Conservation (phyloP, 2,113 vertebrate species). For the Eolophus roseicapilla region DNA sequence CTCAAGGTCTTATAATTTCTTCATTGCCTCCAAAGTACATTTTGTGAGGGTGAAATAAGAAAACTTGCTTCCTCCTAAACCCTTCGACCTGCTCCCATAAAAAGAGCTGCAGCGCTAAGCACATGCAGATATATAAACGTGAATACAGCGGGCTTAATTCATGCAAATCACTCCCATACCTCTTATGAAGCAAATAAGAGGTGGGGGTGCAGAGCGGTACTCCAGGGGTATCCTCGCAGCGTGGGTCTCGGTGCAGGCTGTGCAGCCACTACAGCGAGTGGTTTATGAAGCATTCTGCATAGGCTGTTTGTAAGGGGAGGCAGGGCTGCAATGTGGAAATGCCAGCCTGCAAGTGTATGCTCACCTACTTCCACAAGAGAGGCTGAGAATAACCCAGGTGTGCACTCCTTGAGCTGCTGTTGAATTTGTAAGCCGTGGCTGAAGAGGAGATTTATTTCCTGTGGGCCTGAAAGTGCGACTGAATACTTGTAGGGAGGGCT, state of each 20-base stretch:
- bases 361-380: neutral
- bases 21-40: neutral
- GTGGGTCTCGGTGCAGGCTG: neutral
- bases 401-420: neutral
- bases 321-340: neutral
- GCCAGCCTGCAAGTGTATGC: neutral
- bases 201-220: neutral
- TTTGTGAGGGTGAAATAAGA: neutral
- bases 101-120: neutral
- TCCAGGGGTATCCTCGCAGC: neutral
- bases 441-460: neutral
- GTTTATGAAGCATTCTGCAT: neutral
- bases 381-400: neutral
- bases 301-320: neutral
- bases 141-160: fast-evolving
- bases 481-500: neutral
- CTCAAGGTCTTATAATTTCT: neutral
- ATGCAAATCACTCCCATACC: neutral
- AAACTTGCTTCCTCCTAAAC: neutral
- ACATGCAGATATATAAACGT: neutral
- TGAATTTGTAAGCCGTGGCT: neutral
- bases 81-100: neutral
- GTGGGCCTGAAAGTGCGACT: neutral
- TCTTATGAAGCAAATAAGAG: fast-evolving
- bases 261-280: neutral